Evolutionary conservation across 2,113 vertebrate genomes (phyloP).

Genomic region (Romanogobio albipinnatus): DNA sequence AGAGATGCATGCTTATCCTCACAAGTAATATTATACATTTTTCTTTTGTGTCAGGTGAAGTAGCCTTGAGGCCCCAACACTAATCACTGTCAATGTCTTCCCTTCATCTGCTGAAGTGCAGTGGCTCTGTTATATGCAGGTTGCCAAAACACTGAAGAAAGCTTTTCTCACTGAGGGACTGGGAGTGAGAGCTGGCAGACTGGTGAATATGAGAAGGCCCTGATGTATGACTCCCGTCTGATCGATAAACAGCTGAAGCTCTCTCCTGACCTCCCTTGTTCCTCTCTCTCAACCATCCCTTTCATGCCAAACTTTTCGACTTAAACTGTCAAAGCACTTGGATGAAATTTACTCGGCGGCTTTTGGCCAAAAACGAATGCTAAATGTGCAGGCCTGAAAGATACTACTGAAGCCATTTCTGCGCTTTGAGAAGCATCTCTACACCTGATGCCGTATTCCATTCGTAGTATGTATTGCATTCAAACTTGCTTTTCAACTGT

Average conservation of each 20-base stretch:
- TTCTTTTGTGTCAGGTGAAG: conserved; percentile 54
- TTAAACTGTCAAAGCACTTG: conserved; percentile 40
- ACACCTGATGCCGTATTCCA: not conserved
- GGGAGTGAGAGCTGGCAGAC: conserved; percentile 27
- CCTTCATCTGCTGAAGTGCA: conserved; percentile 37
- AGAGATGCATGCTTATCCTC: conserved; percentile 5
- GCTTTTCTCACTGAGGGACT: conserved; percentile 35
- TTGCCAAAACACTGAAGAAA: conserved; percentile 44
- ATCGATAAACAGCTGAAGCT: conserved; percentile 49
- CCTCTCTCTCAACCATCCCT: conserved; percentile 35
- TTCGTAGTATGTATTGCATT: not conserved
- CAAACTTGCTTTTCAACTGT: not conserved
- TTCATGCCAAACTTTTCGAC: conserved; percentile 45
- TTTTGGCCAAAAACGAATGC: conserved; percentile 27
- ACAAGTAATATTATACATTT: conserved; percentile 57
- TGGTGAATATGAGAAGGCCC: conserved; percentile 20
- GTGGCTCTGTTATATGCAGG: conserved; percentile 1
- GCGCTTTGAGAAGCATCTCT: not conserved
- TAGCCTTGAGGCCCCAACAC: conserved; percentile 49
- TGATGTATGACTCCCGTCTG: conserved; percentile 46
- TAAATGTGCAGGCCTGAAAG: not conserved
- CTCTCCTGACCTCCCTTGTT: conserved; percentile 42
- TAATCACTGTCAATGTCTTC: conserved; percentile 37
- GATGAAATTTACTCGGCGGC: conserved; percentile 31
- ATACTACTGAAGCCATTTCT: not conserved